Evolutionary conservation across 2,113 vertebrate species (phyloP).

Genomic region (Xiphophorus maculatus): DNA sequence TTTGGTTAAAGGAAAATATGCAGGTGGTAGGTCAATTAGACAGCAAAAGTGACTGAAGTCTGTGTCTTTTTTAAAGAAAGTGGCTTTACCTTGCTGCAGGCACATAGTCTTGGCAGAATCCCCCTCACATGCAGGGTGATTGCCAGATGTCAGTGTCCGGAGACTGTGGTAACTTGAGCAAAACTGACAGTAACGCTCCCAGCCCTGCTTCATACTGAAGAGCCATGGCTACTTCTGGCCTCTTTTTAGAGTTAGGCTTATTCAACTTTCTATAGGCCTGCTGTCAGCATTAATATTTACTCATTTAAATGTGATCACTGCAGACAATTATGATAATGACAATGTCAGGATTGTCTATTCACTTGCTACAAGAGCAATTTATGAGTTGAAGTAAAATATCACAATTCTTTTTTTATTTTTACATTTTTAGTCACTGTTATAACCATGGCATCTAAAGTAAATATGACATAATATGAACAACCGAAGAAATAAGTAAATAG

Average conservation of each 20-base stretch:
- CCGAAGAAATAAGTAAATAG: no score
- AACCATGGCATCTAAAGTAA: no score
- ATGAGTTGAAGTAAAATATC: neutral
- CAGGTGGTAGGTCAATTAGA: neutral
- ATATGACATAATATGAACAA: no score
- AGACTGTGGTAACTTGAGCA: constrained; percentile 8
- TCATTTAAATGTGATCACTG: neutral
- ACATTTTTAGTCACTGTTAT: no score
- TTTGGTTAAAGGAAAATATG: neutral
- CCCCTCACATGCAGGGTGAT: constrained; percentile 14
- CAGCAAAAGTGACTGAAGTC: constrained; percentile 4
- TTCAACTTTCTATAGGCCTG: neutral
- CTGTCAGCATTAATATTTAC: neutral
- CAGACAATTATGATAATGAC: neutral
- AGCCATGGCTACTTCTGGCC: neutral
- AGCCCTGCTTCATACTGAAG: constrained; percentile 3
- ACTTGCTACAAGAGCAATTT: neutral
- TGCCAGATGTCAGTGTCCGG: constrained; percentile 21
- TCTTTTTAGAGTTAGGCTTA: neutral
- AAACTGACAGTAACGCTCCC: constrained; percentile 21
- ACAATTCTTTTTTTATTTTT: neutral
- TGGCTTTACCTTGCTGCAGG: constrained; percentile 20
- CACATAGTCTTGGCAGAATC: constrained; percentile 7
- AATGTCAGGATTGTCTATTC: neutral
- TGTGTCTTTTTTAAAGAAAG: neutral